Conservation (phyloP, 92 coral and sea anemone genomes). For the Zoanthus sociatus region DNA sequence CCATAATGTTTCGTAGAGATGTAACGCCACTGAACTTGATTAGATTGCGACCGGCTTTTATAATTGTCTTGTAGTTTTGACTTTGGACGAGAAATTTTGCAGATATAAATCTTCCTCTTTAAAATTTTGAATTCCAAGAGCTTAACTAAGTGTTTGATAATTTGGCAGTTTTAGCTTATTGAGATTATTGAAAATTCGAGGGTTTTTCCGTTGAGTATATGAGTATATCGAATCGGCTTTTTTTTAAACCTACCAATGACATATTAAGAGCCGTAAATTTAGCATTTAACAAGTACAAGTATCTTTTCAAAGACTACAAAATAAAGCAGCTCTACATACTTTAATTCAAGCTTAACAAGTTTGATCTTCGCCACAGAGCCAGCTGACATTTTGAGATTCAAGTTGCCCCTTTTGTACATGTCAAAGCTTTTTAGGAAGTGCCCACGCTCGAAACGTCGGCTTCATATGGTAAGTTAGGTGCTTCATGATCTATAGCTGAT, state of each 20-base stretch:
- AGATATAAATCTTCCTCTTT: background rate
- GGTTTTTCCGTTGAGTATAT: conserved; percentile 6
- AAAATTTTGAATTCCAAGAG: background rate
- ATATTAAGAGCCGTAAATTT: background rate
- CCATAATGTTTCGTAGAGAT: too few relatives aligned
- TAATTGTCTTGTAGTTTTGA: background rate
- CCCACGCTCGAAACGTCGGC: too few relatives aligned
- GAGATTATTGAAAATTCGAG: conserved; percentile 15
- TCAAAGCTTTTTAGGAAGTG: background rate
- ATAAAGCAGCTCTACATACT: background rate
- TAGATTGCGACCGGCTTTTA: background rate
- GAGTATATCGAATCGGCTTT: background rate
- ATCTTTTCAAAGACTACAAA: background rate
- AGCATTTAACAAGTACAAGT: background rate
- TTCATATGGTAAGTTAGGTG: too few relatives aligned
- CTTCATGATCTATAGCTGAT: too few relatives aligned
- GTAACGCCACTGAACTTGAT: too few relatives aligned
- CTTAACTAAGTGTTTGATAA: background rate
- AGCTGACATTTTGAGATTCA: background rate
- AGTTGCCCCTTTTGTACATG: background rate
- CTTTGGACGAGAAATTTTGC: background rate
- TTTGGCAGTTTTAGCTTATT: background rate
- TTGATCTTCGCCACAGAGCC: too few relatives aligned
- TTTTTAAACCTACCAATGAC: conserved; percentile 3
- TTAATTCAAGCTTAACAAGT: too few relatives aligned